Base-by-base conservation (phyloP, 2,888 invertebrate genomes). In the Tenthredo mesomela region DNA sequence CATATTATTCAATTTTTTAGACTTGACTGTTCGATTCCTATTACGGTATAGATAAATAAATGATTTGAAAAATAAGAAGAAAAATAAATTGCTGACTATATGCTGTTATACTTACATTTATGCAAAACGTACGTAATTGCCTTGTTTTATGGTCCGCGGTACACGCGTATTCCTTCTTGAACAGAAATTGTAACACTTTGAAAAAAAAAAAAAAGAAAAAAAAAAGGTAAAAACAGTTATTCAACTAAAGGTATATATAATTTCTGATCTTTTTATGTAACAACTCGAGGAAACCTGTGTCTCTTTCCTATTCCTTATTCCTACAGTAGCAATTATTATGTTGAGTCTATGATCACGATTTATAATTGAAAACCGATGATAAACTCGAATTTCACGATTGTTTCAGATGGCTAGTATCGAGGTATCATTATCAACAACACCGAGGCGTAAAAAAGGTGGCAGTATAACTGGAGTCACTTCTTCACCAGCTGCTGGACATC, bases 371-470 rank as follows among this genome's bases (percentile, higher is more conserved):
- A 43, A 43, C 2, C 43, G 12, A 43, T 50, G 18, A 50, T 50
- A 18, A n/a, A 5, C 50, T 5, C 6, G 18, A n/a, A 50, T n/a
- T n/a, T 25, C 7, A 21, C 18, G 10, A n/a, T 78, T 75, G 86
- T 91, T 92, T 29, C 91, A 97, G 97, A 97, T 97, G 97, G 97
- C 97, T 85, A 97, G 96, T 90, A 97, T 97, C 89, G 97, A 97
- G 93, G 97, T 97, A 83, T 97, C 97, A 1, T 94, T 97, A 89
- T 96, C 95, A 75, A 95, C 95, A 85, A 95, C 95, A n/a, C 95
- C 95, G 1, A 93, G 95, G 82, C 93, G 96, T 87, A 95, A 96
- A 86, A 94, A 95, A 85, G 94, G 95, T 83, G 94, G 94, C 86
- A 94, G 94, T 86, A 88, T 92, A 87, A 91, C 92, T 85, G 92